Evolutionary conservation across 2,888 invertebrate species (phyloP), one percentile per base, ranked within the genome.

Genomic region (Cyaniris semiargus): DNA sequence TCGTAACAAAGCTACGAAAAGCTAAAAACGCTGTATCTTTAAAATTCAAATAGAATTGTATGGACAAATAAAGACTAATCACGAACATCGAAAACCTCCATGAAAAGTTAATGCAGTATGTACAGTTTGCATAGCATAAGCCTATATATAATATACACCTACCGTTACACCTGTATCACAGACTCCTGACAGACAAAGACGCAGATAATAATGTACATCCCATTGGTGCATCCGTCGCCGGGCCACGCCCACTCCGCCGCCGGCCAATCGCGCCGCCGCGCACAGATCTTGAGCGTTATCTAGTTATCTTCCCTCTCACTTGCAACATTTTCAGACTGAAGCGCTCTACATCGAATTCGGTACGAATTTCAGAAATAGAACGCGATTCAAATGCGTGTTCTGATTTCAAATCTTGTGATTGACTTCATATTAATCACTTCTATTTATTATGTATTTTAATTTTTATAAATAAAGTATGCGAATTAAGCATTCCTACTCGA

Each of bases 281-380:
- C 91, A 94, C 92, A 94, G 95, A 94, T 95, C 95, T 91, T 94
- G 94, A 90, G 86, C 93, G 88, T 94, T 93, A 93, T 94, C 94
- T 94, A 90, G 90, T 93, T 92, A 91, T 93, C 93, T 92, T 89
- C 93, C 87, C 89, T 94, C 93, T 93, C 93, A 88, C 93, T 93
- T 93, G 86, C 87, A 84, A 85, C 85, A 85, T 85, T 80, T 92
- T 91, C 91, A 91, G 90, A 82, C 81, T 82, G 84, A 84, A 82
- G 78, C 71, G 66, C 56, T 70, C 27, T 15, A 71, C n/a, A 53
- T 76, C 38, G 31, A 38, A 53, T 53, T 5, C 48, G 48, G 74
- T 76, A 71, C 53, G 76, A 23, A 71, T 71, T 76, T 76, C 66
- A 66, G 13, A 66, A 66, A 66, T 66, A 66, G 66, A 66, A 66